Evolutionary conservation across 2,888 invertebrate species (phyloP).

Genomic region (Melinaea menophilus): DNA sequence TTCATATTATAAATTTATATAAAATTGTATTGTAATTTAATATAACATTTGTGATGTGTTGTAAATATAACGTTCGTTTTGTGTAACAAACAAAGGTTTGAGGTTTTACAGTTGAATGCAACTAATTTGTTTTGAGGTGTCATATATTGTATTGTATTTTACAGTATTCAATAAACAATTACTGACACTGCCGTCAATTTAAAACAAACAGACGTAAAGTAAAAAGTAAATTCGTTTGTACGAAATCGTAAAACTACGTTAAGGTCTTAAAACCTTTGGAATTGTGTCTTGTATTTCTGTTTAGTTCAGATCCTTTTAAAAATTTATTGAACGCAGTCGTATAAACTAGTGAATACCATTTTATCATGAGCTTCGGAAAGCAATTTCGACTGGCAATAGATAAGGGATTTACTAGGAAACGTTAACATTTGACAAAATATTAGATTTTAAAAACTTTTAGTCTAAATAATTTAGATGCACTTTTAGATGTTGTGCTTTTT

Average conservation of each 20-base stretch:
- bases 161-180: too few relatives aligned
- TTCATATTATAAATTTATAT: too few relatives aligned
- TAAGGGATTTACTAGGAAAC: slow-evolving; percentile 24
- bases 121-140: too few relatives aligned
- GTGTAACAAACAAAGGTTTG: too few relatives aligned
- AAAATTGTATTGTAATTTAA: too few relatives aligned
- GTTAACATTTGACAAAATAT: slow-evolving; percentile 17
- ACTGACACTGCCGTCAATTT: neutral
- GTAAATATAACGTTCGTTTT: too few relatives aligned
- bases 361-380: slow-evolving; percentile 28
- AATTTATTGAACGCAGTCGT: slow-evolving; percentile 25
- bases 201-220: neutral
- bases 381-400: slow-evolving; percentile 27
- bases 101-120: too few relatives aligned
- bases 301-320: slow-evolving; percentile 26
- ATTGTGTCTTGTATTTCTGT: slow-evolving; percentile 20
- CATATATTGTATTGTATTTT: too few relatives aligned
- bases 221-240: neutral
- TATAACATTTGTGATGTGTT: too few relatives aligned
- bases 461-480: neutral
- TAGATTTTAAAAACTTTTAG: slow-evolving; percentile 2
- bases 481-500: neutral
- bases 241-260: neutral
- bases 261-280: slow-evolving; percentile 9
- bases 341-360: slow-evolving; percentile 26